Conservation (phyloP, 1,140 invertebrate genomes). For the Ericerus pela region DNA sequence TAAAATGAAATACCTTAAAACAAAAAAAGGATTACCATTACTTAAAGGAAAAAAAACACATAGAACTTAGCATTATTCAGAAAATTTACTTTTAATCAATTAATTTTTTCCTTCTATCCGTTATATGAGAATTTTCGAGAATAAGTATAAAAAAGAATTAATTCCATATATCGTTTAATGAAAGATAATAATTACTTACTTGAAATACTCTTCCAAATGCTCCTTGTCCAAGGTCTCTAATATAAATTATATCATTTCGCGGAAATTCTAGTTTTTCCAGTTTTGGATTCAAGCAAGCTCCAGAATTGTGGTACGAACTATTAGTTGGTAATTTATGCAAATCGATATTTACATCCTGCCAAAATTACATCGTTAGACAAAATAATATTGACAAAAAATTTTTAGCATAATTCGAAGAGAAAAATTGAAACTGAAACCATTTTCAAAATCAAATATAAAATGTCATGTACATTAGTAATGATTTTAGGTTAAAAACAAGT, state of each 20-base stretch:
- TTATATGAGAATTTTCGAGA: constrained; percentile 2
- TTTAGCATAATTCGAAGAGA: too few relatives aligned
- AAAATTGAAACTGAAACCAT: neutral
- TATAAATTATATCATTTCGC: constrained; percentile 88
- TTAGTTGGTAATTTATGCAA: constrained; percentile 77
- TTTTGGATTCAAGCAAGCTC: constrained; percentile 73
- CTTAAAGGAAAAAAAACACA: too few relatives aligned
- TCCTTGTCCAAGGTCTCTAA: constrained; percentile 82
- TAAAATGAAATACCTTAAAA: too few relatives aligned
- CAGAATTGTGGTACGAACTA: constrained; percentile 68
- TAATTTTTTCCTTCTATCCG: neutral
- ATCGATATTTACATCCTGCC: constrained; percentile 59
- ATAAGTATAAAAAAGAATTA: neutral
- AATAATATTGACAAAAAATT: too few relatives aligned
- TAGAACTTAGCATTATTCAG: too few relatives aligned
- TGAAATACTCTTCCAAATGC: constrained; percentile 90
- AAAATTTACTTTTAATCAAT: too few relatives aligned
- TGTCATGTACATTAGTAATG: neutral
- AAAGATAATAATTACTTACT: constrained; percentile 25
- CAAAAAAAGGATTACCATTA: too few relatives aligned
- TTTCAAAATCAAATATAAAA: neutral
- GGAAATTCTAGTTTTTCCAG: constrained; percentile 88
- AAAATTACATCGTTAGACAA: too few relatives aligned
- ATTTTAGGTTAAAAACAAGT: neutral
- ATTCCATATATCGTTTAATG: neutral